Conservation (phyloP, 2,888 invertebrate species). For the Sphinx pinastri region DNA sequence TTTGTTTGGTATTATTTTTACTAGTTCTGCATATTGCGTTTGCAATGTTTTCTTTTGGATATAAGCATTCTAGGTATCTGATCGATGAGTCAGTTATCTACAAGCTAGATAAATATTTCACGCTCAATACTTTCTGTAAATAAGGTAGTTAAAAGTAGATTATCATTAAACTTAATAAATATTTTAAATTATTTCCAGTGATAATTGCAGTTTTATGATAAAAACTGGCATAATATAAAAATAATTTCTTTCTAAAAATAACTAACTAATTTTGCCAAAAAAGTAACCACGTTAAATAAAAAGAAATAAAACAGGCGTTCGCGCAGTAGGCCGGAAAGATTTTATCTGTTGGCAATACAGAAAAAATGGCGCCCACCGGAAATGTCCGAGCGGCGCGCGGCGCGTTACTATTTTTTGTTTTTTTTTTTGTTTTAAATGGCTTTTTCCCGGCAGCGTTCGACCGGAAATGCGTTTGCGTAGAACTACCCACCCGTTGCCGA, state of each 20-base stretch:
- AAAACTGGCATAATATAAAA: constrained; percentile 2
- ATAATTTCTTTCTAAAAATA: constrained; percentile 35
- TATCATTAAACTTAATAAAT: too few species aligned
- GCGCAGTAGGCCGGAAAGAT: constrained; percentile 84
- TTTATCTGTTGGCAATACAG: constrained; percentile 84
- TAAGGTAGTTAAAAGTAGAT: too few species aligned
- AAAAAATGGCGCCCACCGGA: constrained; percentile 85
- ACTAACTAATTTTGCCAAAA: constrained; percentile 68
- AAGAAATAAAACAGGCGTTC: constrained; percentile 75
- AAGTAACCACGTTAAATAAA: constrained; percentile 71
- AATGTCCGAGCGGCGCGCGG: constrained; percentile 83
- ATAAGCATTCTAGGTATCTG: too few species aligned
- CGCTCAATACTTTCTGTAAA: too few species aligned
- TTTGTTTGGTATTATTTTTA: neutral
- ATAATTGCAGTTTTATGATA: neutral
- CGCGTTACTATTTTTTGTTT: constrained; percentile 82
- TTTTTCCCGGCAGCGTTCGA: constrained; percentile 82
- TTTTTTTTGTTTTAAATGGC: constrained; percentile 84
- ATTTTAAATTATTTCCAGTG: neutral
- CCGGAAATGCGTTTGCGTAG: constrained; percentile 84
- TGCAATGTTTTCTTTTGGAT: neutral
- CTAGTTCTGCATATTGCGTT: neutral
- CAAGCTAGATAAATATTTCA: too few species aligned
- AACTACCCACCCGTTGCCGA: constrained; percentile 68
- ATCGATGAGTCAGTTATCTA: too few species aligned